Evolutionary conservation across 1,140 invertebrate species (phyloP).

Genomic region (Sitophilus oryzae): DNA sequence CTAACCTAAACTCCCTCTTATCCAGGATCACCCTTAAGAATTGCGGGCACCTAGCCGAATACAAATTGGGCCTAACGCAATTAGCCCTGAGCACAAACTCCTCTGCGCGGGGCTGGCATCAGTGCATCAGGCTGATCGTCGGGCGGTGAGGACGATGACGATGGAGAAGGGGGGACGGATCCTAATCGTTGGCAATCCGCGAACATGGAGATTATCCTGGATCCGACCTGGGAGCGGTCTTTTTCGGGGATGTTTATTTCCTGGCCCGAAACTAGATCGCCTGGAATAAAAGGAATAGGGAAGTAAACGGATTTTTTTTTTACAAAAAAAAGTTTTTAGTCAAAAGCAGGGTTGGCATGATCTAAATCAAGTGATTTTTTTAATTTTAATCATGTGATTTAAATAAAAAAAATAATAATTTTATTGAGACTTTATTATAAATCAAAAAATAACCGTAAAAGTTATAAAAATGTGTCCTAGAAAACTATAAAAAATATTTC

Average conservation of each 20-base stretch:
- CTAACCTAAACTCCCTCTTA: slow-evolving; percentile 58
- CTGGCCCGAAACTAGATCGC: slow-evolving; percentile 37
- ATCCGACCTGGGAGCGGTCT: slow-evolving; percentile 45
- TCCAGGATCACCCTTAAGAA: slow-evolving; percentile 59
- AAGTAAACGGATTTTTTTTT: too few relatives aligned
- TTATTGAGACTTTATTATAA: too few relatives aligned
- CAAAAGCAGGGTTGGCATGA: too few relatives aligned
- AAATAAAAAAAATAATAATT: too few relatives aligned
- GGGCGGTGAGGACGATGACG: neutral
- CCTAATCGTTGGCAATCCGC: slow-evolving; percentile 46
- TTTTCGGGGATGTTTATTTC: slow-evolving; percentile 33
- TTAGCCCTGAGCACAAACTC: slow-evolving; percentile 64
- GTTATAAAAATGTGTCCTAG: too few relatives aligned
- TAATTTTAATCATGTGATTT: too few relatives aligned
- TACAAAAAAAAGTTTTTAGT: too few relatives aligned
- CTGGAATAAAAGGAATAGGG: neutral
- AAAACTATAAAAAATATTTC: too few relatives aligned
- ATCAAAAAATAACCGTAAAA: too few relatives aligned
- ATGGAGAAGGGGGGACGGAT: slow-evolving; percentile 18
- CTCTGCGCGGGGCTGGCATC: slow-evolving; percentile 53
- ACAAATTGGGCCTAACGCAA: slow-evolving; percentile 55
- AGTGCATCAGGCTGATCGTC: slow-evolving; percentile 6
- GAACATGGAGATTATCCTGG: slow-evolving; percentile 56
- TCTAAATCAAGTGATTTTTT: too few relatives aligned
- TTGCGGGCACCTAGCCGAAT: slow-evolving; percentile 57